Evolutionary conservation across 2,797 vertebrate genomes (phyloP), one percentile per base, ranked within the genome.

Genomic region (Gastrophryne carolinensis): DNA sequence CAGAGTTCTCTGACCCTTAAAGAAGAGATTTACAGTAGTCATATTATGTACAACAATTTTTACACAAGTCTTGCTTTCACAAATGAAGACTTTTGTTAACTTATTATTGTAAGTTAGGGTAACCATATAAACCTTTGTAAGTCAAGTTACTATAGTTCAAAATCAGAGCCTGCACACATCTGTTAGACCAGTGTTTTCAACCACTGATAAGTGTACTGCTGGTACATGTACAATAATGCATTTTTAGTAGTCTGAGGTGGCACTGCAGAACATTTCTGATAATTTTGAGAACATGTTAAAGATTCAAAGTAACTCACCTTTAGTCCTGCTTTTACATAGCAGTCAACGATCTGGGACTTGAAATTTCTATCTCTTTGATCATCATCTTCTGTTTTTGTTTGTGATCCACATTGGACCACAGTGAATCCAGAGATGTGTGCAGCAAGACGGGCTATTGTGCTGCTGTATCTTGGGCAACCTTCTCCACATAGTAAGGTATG

Each of bases 401-500:
- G 30, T 34, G 65, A 64, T 0, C 50, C 52, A 21, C 74, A n/a
- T 7, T 74, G 79, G 7, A 80, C 58, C 24, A 78, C 30, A 39
- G 1, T 58, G 21, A 74, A 80, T 19, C 74, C 65, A 39, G 74
- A 64, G 3, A 80, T 17, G 27, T 80, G 75, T 34, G 75, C 75
- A 19, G 79, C 75, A n/a, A 80, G 74, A 4, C 57, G 72, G 8
- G 57, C 62, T 62, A 80, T 11, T 29, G 49, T 60, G 26, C 37
- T 19, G 12, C 35, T 72, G 23, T 50, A 56, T 32, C 75, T 37
- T 30, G 66, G 37, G 54, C 75, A 78, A 7, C 79, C 79, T 21
- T 80, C 79, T 52, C 73, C 79, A 47, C 70, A 80, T 12, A 80
- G 65, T 66, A 80, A 37, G 27, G 71, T 73, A 58, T 80, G 70